phyloP scores from a whole-genome alignment of 2,888 invertebrate species.

The Lordiphosa fenestrarum region DNA sequence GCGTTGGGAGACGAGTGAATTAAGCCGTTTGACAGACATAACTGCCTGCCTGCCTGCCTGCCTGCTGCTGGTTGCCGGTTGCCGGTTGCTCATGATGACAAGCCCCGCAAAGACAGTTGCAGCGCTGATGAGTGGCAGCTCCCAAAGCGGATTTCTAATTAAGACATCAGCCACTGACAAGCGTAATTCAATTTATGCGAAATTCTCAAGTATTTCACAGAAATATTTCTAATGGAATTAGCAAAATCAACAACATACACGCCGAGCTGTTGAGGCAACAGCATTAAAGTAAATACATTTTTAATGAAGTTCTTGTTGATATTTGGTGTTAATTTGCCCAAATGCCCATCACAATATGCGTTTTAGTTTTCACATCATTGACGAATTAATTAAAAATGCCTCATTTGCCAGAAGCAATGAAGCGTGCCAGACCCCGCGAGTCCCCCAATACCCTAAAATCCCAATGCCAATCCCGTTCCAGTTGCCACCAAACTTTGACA shows the following conservation, averaged over 20 bases:
- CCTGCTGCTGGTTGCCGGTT: slow-evolving; percentile 8
- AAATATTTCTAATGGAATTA: slow-evolving; percentile 63
- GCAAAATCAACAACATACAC: slow-evolving; percentile 57
- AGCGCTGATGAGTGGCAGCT: slow-evolving; percentile 5
- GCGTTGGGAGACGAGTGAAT: slow-evolving; percentile 18
- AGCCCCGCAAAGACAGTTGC: slow-evolving; percentile 2
- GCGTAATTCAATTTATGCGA: slow-evolving; percentile 64
- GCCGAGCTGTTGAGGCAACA: too few relatives aligned
- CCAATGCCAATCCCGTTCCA: slow-evolving; percentile 1
- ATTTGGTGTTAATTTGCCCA: slow-evolving; percentile 39
- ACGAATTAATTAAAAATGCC: slow-evolving; percentile 74
- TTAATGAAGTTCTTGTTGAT: slow-evolving; percentile 51
- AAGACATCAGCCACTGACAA: slow-evolving; percentile 46
- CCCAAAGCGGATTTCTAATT: slow-evolving; percentile 63
- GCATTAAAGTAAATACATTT: slow-evolving; percentile 51
- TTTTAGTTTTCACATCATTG: slow-evolving; percentile 40
- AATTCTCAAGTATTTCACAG: slow-evolving; percentile 70
- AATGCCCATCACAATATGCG: slow-evolving; percentile 48
- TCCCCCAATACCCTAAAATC: neutral
- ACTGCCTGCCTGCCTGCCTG: slow-evolving; percentile 14
- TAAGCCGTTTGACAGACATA: slow-evolving; percentile 66
- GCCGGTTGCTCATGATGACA: neutral
- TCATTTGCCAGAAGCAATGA: slow-evolving; percentile 66
- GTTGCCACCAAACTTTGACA: neutral
- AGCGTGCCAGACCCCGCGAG: slow-evolving; percentile 23